phyloP scores from a whole-genome alignment of 2,113 vertebrate genomes.

The Syngnathus floridae region DNA sequence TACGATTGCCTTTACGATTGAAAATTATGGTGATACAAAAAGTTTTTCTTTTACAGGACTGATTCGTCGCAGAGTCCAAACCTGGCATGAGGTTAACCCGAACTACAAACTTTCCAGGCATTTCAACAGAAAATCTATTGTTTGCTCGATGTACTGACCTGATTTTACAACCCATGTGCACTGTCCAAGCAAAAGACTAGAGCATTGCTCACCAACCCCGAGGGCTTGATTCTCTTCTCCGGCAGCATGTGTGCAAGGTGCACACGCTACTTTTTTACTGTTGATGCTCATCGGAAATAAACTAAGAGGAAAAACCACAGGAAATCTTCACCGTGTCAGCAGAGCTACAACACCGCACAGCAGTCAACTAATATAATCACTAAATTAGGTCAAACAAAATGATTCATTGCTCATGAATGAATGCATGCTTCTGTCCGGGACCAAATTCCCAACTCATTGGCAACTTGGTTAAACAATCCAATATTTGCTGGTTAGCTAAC shows the following conservation, averaged over 20 bases:
- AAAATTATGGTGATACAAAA: background rate
- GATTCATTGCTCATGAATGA: too few species aligned
- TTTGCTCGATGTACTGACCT: background rate
- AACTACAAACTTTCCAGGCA: background rate
- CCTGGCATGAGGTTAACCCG: background rate
- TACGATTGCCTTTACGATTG: background rate
- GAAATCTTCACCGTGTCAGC: background rate
- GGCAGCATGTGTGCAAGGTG: background rate
- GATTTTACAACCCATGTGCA: background rate
- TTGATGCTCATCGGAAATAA: background rate
- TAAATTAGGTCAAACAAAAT: background rate
- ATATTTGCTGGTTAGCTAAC: too few species aligned
- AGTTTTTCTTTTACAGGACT: background rate
- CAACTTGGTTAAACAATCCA: too few species aligned
- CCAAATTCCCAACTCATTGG: too few species aligned
- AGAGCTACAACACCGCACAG: background rate
- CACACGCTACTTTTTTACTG: constrained; percentile 8
- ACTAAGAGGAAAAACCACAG: background rate
- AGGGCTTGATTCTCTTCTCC: constrained; percentile 27
- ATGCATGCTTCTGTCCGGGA: too few species aligned
- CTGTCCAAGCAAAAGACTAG: background rate
- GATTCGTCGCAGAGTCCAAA: background rate
- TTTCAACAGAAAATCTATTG: background rate
- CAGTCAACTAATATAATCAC: too few species aligned
- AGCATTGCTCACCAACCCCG: constrained; percentile 21